Conservation (phyloP, 2,113 vertebrate genomes). For the Merops nubicus region DNA sequence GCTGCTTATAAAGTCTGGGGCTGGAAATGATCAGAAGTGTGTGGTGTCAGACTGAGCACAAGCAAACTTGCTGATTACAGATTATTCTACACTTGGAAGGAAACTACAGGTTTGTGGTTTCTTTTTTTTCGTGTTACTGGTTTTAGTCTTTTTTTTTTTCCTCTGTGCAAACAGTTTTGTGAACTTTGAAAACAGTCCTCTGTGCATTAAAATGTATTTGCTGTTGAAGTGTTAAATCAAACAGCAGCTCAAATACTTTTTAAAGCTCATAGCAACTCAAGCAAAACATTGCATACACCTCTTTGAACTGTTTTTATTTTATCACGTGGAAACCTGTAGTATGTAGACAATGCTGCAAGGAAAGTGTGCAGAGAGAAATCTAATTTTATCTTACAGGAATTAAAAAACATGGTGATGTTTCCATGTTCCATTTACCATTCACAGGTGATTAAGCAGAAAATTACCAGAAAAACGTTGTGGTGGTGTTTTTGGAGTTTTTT, state of each 20-base stretch:
- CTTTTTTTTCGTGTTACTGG: neutral
- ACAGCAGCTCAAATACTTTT: slow-evolving; percentile 20
- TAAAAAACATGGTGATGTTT: neutral
- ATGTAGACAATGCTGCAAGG: neutral
- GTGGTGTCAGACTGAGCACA: neutral
- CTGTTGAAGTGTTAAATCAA: slow-evolving; percentile 55
- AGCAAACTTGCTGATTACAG: neutral
- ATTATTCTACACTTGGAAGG: neutral
- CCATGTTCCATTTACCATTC: neutral
- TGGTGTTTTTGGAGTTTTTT: neutral
- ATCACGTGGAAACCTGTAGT: neutral
- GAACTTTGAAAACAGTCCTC: slow-evolving; percentile 62
- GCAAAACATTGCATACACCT: neutral
- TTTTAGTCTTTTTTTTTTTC: neutral
- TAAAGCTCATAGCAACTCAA: slow-evolving; percentile 59
- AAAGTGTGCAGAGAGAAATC: neutral
- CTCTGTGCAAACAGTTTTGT: slow-evolving; percentile 25
- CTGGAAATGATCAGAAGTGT: neutral
- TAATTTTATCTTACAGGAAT: neutral
- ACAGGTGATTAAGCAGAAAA: neutral
- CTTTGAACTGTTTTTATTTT: neutral
- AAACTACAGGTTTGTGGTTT: neutral
- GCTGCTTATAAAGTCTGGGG: neutral
- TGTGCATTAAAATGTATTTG: slow-evolving; percentile 55
- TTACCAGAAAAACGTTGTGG: neutral